These are phyloP conservation scores for Gambelia wislizenii DNA, from an alignment of 2,797 vertebrate species.

Conservation along the genomic window DNA sequence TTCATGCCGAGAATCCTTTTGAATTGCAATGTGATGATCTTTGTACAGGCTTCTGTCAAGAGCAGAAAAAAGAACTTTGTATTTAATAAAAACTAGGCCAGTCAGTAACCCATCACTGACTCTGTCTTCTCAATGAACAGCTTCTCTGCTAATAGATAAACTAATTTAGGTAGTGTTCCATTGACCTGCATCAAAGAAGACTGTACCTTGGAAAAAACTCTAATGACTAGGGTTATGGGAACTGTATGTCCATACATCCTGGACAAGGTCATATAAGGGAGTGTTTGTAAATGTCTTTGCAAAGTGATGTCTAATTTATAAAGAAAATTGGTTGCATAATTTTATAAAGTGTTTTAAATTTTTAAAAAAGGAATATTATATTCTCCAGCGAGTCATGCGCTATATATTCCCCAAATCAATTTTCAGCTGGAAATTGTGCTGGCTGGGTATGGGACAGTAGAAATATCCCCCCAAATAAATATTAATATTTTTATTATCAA, in stretches of 20 bases:
- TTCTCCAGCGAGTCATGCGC: not conserved
- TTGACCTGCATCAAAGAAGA: not conserved
- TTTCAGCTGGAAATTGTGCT: not conserved
- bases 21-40: not conserved
- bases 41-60: not conserved
- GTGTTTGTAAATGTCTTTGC: not conserved
- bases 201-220: not conserved
- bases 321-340: not conserved
- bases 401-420: not conserved
- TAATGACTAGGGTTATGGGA: not conserved
- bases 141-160: slow-evolving; percentile 42
- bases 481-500: too few relatives aligned
- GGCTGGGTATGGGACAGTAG: too few relatives aligned
- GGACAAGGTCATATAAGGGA: not conserved
- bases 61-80: slow-evolving; percentile 26
- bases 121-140: rapidly evolving
- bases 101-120: slow-evolving; percentile 20
- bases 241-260: not conserved
- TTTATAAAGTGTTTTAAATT: not conserved
- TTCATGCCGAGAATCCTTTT: slow-evolving; percentile 41
- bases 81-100: slow-evolving; percentile 47
- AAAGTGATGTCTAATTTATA: not conserved
- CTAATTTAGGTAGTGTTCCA: rapidly evolving
- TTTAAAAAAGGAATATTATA: not conserved
- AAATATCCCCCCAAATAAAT: not conserved